These are phyloP conservation scores for Orycteropus afer DNA, from an alignment of 2,113 vertebrate species.

Conservation along the genomic window DNA sequence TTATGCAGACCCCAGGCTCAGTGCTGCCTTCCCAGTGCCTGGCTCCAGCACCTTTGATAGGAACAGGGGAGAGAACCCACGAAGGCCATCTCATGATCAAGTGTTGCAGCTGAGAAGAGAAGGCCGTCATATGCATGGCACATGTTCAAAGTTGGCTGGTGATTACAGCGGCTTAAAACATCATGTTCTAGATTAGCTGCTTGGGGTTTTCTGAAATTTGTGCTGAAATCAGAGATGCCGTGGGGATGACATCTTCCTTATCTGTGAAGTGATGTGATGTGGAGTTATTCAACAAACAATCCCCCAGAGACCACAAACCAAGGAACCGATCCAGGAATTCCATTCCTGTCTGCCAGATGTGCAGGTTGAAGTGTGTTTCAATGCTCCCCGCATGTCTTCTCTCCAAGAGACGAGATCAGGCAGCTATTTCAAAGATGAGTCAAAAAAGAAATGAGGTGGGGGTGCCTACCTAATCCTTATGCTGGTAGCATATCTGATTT, in stretches of 20 bases:
- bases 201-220: slow-evolving; percentile 67
- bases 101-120: background rate
- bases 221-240: slow-evolving; percentile 75
- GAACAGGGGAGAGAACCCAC: background rate
- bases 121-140: slow-evolving; percentile 61
- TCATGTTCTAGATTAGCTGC: slow-evolving; percentile 78
- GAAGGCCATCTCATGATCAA: rapidly evolving
- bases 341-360: slow-evolving; percentile 65
- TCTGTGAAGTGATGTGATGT: slow-evolving; percentile 71
- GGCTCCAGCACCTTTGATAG: background rate
- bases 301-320: slow-evolving; percentile 57
- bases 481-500: background rate
- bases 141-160: slow-evolving; percentile 75
- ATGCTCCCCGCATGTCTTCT: background rate
- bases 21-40: background rate
- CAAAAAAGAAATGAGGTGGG: background rate
- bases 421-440: slow-evolving; percentile 52
- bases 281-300: slow-evolving; percentile 64
- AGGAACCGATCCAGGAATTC: slow-evolving; percentile 67
- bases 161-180: slow-evolving; percentile 74
- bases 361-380: slow-evolving; percentile 17
- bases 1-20: background rate
- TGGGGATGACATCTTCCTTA: slow-evolving; percentile 78
- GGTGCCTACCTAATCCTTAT: background rate
- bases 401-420: slow-evolving; percentile 15